These are phyloP conservation scores for Drosophila pruinosa DNA, from an alignment of 1,140 invertebrate species.

Conservation along the genomic window DNA sequence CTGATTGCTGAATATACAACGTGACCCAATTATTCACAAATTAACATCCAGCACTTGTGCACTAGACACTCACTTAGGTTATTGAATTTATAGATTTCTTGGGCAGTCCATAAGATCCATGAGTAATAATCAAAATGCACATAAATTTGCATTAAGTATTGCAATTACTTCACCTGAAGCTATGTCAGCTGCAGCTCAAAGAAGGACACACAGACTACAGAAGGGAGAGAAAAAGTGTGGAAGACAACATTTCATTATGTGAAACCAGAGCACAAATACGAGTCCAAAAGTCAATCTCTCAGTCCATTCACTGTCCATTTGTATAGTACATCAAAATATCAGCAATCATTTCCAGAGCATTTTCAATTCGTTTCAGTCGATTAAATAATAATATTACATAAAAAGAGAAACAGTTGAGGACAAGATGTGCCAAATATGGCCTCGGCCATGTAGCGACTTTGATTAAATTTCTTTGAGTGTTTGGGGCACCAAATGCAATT, in stretches of 20 bases:
- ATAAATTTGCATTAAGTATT: conserved; percentile 60
- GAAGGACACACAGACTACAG: background rate
- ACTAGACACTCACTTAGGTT: background rate
- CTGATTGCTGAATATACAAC: conserved; percentile 6
- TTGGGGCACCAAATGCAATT: conserved; percentile 79
- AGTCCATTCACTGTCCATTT: conserved; percentile 32
- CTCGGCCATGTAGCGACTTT: conserved; percentile 45
- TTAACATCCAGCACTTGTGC: conserved; percentile 9
- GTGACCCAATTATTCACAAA: conserved; percentile 10
- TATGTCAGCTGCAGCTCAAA: background rate
- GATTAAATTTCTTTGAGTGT: conserved; percentile 81
- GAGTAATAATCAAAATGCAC: conserved; percentile 58
- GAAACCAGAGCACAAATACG: background rate
- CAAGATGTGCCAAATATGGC: conserved; percentile 52
- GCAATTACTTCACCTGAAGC: conserved; percentile 55
- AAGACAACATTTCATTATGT: conserved; percentile 15
- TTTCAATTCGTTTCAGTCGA: conserved; percentile 52
- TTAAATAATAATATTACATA: conserved; percentile 54
- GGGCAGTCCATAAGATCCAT: conserved; percentile 6
- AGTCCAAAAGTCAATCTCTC: background rate
- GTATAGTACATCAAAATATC: conserved; percentile 41
- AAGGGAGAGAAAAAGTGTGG: background rate
- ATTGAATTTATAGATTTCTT: conserved; percentile 25
- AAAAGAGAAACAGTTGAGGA: conserved; percentile 8
- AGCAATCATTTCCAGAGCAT: conserved; percentile 39